Percentiles rank a stretch among this genome's conserved stretches.
phyloP scores from a whole-genome alignment of 1,140 invertebrate species.

The Ptiloglossa arizonensis region DNA sequence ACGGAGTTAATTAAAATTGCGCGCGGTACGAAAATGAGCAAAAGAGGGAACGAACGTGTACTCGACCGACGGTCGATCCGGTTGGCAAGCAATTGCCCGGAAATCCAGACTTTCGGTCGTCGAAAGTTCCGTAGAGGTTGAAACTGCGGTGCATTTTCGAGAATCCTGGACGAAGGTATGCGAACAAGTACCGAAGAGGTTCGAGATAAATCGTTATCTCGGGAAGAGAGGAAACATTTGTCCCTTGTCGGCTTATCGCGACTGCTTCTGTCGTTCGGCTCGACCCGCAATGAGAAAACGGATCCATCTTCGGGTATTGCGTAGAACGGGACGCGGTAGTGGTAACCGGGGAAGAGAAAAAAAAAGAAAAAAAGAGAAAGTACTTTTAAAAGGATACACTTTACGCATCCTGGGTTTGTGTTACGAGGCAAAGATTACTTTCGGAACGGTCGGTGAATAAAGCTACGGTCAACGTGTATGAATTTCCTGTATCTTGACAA shows the following conservation, averaged over 20 bases:
- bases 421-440: not conserved
- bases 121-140: too few relatives aligned
- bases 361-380: not conserved
- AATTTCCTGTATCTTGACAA: too few relatives aligned
- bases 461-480: too few relatives aligned
- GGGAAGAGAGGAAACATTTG: constrained; percentile 62
- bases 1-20: not conserved
- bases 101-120: too few relatives aligned
- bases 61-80: not conserved
- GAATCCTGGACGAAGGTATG: constrained; percentile 45
- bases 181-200: constrained; percentile 17
- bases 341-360: not conserved
- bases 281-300: constrained; percentile 61
- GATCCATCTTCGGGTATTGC: constrained; percentile 58
- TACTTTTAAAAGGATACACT: not conserved
- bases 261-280: constrained; percentile 62
- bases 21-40: too few relatives aligned
- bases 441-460: too few relatives aligned
- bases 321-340: not conserved
- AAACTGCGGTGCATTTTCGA: not conserved
- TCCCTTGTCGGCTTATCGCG: constrained; percentile 64
- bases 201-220: constrained; percentile 25
- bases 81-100: not conserved
- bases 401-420: too few relatives aligned
- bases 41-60: not conserved